Conservation (phyloP, 2,797 vertebrate genomes). For the Chrysocyon brachyurus region DNA sequence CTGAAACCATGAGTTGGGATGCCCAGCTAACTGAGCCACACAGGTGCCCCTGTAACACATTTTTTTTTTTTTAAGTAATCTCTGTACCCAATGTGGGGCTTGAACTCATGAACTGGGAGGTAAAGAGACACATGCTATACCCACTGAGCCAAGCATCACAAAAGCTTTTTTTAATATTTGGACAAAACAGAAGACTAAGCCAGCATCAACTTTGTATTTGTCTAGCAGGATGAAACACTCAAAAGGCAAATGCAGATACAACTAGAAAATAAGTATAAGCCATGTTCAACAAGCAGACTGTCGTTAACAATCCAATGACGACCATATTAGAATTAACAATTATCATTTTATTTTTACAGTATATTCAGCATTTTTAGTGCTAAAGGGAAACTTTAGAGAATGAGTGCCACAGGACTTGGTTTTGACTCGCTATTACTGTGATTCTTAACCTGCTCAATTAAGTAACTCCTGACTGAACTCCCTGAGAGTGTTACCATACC, state of each 20-base stretch:
- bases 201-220: not conserved
- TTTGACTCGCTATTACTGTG: constrained; percentile 66
- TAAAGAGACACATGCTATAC: not conserved
- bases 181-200: constrained; percentile 48
- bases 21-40: not conserved
- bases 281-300: not conserved
- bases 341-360: constrained; percentile 23
- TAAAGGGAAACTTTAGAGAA: constrained; percentile 44
- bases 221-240: constrained; percentile 17
- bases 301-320: constrained; percentile 51
- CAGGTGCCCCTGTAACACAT: not conserved
- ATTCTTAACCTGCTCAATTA: not conserved
- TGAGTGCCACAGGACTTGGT: constrained; percentile 41
- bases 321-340: constrained; percentile 27
- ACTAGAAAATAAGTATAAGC: constrained; percentile 57
- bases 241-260: not conserved
- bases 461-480: not conserved
- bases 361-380: not conserved
- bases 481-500: not conserved
- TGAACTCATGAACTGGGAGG: not conserved
- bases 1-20: not conserved
- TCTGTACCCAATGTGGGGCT: not conserved
- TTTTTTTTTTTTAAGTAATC: not conserved
- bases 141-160: not conserved
- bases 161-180: not conserved